Evolutionary conservation across 2,888 invertebrate species (phyloP), one percentile per base, ranked within the genome.

Genomic region (Dicycla oo): DNA sequence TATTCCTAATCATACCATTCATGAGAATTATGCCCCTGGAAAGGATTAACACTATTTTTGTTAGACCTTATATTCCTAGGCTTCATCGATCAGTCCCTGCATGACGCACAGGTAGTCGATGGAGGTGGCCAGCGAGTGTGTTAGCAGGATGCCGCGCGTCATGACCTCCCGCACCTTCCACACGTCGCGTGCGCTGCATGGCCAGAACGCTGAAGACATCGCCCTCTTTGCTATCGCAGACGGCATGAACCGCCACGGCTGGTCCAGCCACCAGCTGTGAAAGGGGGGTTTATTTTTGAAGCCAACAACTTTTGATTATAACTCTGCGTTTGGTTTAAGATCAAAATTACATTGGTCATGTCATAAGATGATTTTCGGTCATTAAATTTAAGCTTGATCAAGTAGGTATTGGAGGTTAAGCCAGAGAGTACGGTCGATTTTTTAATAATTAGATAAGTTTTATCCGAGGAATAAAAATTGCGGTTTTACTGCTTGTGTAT

Each of bases 21-120:
- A 56, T 56, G 47, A 69, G 57, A n/a, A 18, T 3, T 18, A 18
- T 47, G 18, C 56, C 26, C 15, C 20, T 34, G 20, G 15, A 23
- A 43, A 43, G 2, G 20, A 13, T 69, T 49, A n/a, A 18, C 10
- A 30, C 30, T n/a, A 26, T 47, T 30, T 26, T 47, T n/a, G n/a
- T n/a, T 30, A n/a, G 43, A 57, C 0, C 26, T n/a, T 34, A 10
- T 47, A 26, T 18, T 43, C 30, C 85, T 84, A 93, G 18, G 90
- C 78, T 73, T 95, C 95, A 53, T 96, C 95, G 6, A 96, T 90
- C 2, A 96, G 87, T 2, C 95, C 94, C 78, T 95, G 96, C 94
- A 96, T 95, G 63, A 96, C 95, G 73, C 94, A 95, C 10, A 96
- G 89, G 79, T 96, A 96, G 86, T 96, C 96, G 5, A 96, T 92